phyloP scores from a whole-genome alignment of 2,888 invertebrate genomes.

The Ophion costatus region DNA sequence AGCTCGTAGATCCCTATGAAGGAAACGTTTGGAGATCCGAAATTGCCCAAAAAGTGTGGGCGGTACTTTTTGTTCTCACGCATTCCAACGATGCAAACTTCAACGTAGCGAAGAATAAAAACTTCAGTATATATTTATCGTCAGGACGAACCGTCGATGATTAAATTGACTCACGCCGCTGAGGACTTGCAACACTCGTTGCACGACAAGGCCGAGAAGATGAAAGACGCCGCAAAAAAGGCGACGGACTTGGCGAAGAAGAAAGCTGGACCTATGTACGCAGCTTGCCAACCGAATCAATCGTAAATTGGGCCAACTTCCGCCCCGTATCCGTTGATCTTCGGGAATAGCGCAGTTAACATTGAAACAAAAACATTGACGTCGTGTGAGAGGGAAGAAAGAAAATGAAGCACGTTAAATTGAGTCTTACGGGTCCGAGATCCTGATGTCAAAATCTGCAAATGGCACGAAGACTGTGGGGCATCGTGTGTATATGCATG shows the following conservation, averaged over 20 bases:
- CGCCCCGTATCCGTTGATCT: neutral
- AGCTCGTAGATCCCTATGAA: too few species aligned
- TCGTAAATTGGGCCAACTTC: constrained; percentile 72
- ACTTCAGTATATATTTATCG: constrained; percentile 29
- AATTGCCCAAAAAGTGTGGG: too few species aligned
- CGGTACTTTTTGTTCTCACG: too few species aligned
- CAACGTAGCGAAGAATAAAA: neutral
- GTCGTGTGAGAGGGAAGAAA: too few species aligned
- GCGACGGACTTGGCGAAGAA: constrained; percentile 91
- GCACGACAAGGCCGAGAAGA: constrained; percentile 84
- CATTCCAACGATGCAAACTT: neutral
- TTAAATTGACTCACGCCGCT: constrained; percentile 77
- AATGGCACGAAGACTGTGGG: neutral
- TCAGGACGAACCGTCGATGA: constrained; percentile 76
- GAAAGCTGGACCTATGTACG: constrained; percentile 84
- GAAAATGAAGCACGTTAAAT: neutral
- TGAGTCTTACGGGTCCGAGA: neutral
- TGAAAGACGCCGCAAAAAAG: constrained; percentile 92
- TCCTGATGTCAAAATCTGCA: neutral
- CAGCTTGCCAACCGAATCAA: constrained; percentile 80
- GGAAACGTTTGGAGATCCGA: too few species aligned
- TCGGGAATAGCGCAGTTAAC: constrained; percentile 1
- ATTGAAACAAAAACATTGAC: neutral
- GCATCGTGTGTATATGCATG: constrained; percentile 5
- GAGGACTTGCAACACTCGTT: constrained; percentile 80